Evolutionary conservation across 2,888 invertebrate genomes (phyloP).

Genomic region (Drosophila diplacantha): DNA sequence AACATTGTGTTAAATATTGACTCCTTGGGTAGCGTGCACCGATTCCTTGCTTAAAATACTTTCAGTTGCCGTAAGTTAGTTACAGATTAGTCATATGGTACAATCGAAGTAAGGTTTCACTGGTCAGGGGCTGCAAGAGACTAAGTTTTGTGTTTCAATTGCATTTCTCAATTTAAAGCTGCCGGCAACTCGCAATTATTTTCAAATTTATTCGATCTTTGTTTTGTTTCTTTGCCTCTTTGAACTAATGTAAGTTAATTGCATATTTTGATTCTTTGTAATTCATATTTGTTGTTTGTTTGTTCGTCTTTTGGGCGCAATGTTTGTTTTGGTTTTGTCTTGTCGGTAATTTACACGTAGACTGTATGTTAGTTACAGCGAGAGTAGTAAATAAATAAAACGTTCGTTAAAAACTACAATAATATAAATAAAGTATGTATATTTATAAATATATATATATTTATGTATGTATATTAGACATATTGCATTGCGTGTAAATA

Average conservation of each 20-base stretch:
- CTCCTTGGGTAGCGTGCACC: slow-evolving; percentile 28
- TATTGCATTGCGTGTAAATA: slow-evolving; percentile 63
- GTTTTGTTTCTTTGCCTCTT: slow-evolving; percentile 47
- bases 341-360: slow-evolving; percentile 48
- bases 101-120: slow-evolving; percentile 49
- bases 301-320: slow-evolving; percentile 64
- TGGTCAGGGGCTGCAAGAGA: slow-evolving; percentile 57
- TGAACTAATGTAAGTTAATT: slow-evolving; percentile 63
- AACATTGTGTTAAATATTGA: slow-evolving; percentile 32
- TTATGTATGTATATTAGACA: slow-evolving; percentile 50
- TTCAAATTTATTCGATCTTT: slow-evolving; percentile 18
- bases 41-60: slow-evolving; percentile 43
- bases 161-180: slow-evolving; percentile 32
- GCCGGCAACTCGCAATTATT: slow-evolving; percentile 55
- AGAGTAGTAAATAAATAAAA: slow-evolving; percentile 59
- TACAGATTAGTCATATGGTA: slow-evolving; percentile 56
- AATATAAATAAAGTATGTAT: slow-evolving; percentile 58
- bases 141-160: slow-evolving; percentile 27
- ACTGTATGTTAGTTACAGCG: slow-evolving; percentile 68
- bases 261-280: slow-evolving; percentile 62
- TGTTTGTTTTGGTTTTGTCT: slow-evolving; percentile 40
- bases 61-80: slow-evolving; percentile 29
- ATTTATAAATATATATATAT: slow-evolving; percentile 37
- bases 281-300: slow-evolving; percentile 35
- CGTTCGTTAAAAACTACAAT: slow-evolving; percentile 61